These are phyloP conservation scores for Microcebus tavaratra DNA, from an alignment of 2,113 vertebrate genomes.

Conservation along the genomic window DNA sequence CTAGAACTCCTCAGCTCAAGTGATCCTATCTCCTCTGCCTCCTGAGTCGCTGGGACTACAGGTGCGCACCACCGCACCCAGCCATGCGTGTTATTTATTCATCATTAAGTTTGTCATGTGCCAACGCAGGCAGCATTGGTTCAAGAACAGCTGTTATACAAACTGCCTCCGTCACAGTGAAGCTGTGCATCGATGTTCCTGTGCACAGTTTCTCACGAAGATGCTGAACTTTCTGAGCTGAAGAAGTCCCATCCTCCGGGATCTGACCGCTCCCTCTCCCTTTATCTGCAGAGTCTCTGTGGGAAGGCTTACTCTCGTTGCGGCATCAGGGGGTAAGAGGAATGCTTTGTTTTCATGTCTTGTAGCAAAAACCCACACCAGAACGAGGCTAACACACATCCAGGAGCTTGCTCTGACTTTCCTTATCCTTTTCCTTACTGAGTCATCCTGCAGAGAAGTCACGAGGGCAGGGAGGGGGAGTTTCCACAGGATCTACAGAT, in stretches of 20 bases:
- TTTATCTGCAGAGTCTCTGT: not conserved
- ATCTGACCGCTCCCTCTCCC: not conserved
- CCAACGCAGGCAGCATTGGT: not conserved
- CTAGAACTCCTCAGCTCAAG: not conserved
- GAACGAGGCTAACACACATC: not conserved
- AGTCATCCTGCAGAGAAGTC: not conserved
- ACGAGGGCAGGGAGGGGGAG: too few species aligned
- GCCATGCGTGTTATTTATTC: not conserved
- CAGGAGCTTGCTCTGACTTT: not conserved
- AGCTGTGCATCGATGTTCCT: rapidly evolving
- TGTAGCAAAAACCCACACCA: not conserved
- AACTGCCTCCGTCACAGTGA: not conserved
- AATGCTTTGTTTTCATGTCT: not conserved
- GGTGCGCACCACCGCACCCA: not conserved
- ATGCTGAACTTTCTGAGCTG: not conserved
- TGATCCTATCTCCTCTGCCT: not conserved
- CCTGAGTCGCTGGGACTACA: not conserved
- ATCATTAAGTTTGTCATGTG: not conserved
- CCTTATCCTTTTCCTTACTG: not conserved
- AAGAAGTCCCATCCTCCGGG: not conserved
- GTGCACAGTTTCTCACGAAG: not conserved
- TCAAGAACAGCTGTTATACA: not conserved
- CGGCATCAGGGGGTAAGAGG: too few species aligned
- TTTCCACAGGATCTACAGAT: not conserved
- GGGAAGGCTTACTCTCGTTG: not conserved